Conservation (phyloP, 2,113 vertebrate genomes). For the Castor canadensis region DNA sequence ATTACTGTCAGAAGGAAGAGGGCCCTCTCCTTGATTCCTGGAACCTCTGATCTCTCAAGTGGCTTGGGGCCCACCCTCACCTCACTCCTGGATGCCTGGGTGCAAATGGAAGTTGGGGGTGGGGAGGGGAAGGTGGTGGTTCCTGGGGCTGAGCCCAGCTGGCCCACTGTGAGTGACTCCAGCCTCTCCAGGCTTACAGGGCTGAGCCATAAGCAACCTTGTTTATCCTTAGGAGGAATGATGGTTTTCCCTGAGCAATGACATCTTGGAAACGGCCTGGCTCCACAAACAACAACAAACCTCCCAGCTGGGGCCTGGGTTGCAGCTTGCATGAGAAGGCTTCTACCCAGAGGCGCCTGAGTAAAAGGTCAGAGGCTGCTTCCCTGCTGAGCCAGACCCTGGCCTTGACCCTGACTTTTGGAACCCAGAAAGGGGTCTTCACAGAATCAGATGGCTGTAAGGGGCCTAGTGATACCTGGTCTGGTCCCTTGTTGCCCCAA, state of each 20-base stretch:
- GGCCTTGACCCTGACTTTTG: background rate
- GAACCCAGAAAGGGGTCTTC: background rate
- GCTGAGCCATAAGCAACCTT: constrained; percentile 27
- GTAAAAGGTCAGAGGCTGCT: constrained; percentile 23
- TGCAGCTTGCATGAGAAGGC: constrained; percentile 13
- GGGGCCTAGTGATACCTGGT: background rate
- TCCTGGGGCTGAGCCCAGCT: background rate
- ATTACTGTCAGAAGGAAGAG: background rate
- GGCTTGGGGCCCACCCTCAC: background rate
- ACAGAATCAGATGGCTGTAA: background rate
- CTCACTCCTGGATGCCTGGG: background rate
- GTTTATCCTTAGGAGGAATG: constrained; percentile 45
- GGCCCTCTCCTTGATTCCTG: background rate
- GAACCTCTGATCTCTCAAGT: background rate
- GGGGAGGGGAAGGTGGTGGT: rapidly evolving
- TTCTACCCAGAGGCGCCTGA: background rate
- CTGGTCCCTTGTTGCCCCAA: background rate
- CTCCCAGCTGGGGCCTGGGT: constrained; percentile 14
- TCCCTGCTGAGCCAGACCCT: background rate
- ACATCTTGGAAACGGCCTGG: constrained; percentile 77
- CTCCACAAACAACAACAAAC: constrained; percentile 75
- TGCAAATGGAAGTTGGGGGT: background rate
- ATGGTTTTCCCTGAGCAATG: constrained; percentile 43
- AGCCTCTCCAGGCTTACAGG: background rate
- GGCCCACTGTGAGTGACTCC: background rate